Percentiles rank a stretch among this genome's conserved stretches.
These are phyloP conservation scores for Sarcophaga caerulescens DNA, from an alignment of 2,888 invertebrate genomes.

Conservation along the genomic window DNA sequence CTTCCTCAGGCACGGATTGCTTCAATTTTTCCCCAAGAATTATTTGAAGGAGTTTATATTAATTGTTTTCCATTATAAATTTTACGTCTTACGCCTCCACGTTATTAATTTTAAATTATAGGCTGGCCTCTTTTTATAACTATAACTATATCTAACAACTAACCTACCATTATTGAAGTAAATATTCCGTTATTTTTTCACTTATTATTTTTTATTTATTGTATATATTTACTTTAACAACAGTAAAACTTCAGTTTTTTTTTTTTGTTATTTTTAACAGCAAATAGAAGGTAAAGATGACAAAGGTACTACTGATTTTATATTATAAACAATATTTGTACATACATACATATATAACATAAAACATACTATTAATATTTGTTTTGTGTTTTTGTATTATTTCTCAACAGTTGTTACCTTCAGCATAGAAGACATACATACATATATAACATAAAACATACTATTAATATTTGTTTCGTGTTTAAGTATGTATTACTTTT, in stretches of 20 bases:
- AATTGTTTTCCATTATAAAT: no score
- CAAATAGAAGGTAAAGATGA: conserved; percentile 10
- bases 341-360: conserved; percentile 2
- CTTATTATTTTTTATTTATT: background rate
- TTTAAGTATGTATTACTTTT: conserved; percentile 23
- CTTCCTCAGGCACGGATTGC: no score
- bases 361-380: background rate
- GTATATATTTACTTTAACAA: conserved; percentile 23
- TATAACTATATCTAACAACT: no score
- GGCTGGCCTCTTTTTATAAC: no score
- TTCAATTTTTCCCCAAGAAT: no score
- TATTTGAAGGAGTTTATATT: no score
- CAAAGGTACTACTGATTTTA: conserved; percentile 26
- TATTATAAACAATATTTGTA: background rate
- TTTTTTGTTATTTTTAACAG: conserved; percentile 30
- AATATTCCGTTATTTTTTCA: no score
- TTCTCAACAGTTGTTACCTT: conserved; percentile 69
- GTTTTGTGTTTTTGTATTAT: background rate
- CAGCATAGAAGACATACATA: conserved; percentile 52
- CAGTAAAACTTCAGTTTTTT: background rate
- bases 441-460: background rate
- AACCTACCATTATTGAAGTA: no score
- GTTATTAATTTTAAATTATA: no score
- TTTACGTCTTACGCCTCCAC: no score
- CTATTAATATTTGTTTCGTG: background rate